phyloP scores from a whole-genome alignment of 2,888 invertebrate genomes.

The Eupithecia abbreviata region DNA sequence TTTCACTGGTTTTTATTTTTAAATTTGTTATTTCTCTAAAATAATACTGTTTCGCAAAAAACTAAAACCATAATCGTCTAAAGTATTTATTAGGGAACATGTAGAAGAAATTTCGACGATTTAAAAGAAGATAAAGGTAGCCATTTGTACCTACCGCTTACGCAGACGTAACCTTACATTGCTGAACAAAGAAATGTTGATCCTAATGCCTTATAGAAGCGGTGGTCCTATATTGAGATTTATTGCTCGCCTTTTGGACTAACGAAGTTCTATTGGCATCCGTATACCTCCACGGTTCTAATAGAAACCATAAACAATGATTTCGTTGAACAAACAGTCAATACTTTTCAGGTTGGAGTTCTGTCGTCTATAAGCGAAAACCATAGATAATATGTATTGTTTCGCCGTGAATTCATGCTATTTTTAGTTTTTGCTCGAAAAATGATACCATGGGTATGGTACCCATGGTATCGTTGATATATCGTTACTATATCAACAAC shows the following conservation, averaged over 20 bases:
- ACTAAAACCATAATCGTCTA: too few relatives aligned
- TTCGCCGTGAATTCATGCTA: not conserved
- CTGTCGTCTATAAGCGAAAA: not conserved
- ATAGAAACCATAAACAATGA: constrained; percentile 61
- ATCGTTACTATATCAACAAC: too few relatives aligned
- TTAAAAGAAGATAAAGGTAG: not conserved
- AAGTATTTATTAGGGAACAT: too few relatives aligned
- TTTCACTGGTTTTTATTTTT: too few relatives aligned
- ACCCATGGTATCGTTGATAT: too few relatives aligned
- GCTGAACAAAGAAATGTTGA: constrained; percentile 38
- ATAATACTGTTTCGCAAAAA: too few relatives aligned
- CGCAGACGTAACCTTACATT: constrained; percentile 24
- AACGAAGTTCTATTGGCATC: constrained; percentile 66
- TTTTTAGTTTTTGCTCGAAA: not conserved
- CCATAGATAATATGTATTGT: not conserved
- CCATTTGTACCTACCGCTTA: not conserved
- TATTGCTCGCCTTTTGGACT: constrained; percentile 59
- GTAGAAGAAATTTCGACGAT: too few relatives aligned
- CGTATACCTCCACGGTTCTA: constrained; percentile 53
- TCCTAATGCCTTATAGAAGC: constrained; percentile 60
- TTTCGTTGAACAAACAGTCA: constrained; percentile 52
- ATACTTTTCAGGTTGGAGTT: constrained; percentile 39
- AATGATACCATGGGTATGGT: not conserved
- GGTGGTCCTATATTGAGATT: constrained; percentile 60
- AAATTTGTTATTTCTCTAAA: too few relatives aligned